A percentile compares a stretch with the other conserved stretches of the same genome.
phyloP scores from a whole-genome alignment of 2,113 vertebrate species.

The Larimichthys polyactis region DNA sequence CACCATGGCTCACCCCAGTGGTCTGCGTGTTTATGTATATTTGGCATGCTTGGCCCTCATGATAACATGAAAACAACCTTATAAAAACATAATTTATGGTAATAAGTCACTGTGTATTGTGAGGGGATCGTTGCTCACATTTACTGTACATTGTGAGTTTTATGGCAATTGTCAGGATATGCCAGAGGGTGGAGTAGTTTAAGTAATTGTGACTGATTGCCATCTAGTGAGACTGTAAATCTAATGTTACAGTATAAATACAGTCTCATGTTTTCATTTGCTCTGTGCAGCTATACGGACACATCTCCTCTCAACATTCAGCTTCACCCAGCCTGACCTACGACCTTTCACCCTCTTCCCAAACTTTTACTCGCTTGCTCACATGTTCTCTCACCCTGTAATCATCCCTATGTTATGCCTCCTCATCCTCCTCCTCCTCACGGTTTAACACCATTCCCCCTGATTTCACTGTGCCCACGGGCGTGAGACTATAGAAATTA shows the following conservation, averaged over 20 bases:
- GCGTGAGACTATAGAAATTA: conserved; percentile 34
- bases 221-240: conserved; percentile 57
- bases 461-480: conserved; percentile 14
- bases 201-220: conserved; percentile 56
- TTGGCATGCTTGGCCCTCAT: conserved; percentile 23
- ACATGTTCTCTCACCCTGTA: conserved; percentile 26
- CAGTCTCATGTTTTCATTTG: conserved; percentile 57
- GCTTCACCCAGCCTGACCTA: conserved; percentile 22
- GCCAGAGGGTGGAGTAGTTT: conserved; percentile 53
- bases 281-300: conserved; percentile 11
- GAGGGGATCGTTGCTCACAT: conserved; percentile 9
- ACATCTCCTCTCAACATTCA: conserved; percentile 18
- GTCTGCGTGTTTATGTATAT: conserved; percentile 39
- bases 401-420: conserved; percentile 38
- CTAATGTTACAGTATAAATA: conserved; percentile 69
- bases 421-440: conserved; percentile 33
- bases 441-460: conserved; percentile 7
- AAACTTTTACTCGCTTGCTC: conserved; percentile 19
- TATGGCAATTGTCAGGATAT: conserved; percentile 32
- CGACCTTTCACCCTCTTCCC: conserved; percentile 33
- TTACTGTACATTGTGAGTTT: conserved; percentile 33
- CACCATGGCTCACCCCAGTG: neutral
- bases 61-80: conserved; percentile 46
- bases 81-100: conserved; percentile 38
- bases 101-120: conserved; percentile 30